A percentile compares a stretch with the other conserved stretches of the same genome.
Conservation (phyloP, 2,888 invertebrate genomes). For the Trichacis sp. region DNA sequence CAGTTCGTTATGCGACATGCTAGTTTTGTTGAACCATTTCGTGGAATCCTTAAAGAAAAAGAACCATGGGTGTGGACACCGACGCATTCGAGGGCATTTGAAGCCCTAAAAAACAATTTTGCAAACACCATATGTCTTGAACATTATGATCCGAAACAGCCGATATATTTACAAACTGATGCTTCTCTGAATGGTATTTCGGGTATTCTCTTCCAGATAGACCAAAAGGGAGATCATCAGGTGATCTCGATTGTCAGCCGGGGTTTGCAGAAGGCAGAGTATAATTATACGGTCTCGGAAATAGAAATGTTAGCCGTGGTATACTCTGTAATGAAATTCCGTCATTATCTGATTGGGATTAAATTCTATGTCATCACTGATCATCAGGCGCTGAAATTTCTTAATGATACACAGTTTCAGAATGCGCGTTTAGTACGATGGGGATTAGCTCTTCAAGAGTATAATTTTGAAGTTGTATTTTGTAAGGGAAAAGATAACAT, state of each 20-base stretch:
- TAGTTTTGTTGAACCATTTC: constrained; percentile 22
- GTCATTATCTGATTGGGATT: too few species aligned
- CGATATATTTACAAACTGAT: constrained; percentile 42
- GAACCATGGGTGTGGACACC: constrained; percentile 32
- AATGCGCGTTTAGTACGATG: too few species aligned
- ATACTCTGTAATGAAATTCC: too few species aligned
- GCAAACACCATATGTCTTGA: constrained; percentile 21
- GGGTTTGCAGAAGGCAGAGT: constrained; percentile 34
- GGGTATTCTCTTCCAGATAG: constrained; percentile 37
- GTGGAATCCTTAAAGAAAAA: constrained; percentile 18
- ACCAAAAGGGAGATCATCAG: constrained; percentile 8
- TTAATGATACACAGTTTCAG: too few species aligned
- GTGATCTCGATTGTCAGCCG: constrained; percentile 45
- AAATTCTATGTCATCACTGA: too few species aligned
- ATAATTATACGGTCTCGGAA: too few species aligned
- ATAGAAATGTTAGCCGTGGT: too few species aligned
- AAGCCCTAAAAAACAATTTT: constrained; percentile 35
- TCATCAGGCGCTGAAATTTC: too few species aligned
- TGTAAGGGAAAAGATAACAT: too few species aligned
- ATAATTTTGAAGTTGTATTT: too few species aligned
- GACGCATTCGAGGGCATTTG: constrained; percentile 32
- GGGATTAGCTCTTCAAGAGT: too few species aligned
- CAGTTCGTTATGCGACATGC: constrained; percentile 26
- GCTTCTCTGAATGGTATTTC: constrained; percentile 35
- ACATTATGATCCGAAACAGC: constrained; percentile 17